Base-by-base conservation (phyloP, 2,113 vertebrate genomes). In the Ia io region DNA sequence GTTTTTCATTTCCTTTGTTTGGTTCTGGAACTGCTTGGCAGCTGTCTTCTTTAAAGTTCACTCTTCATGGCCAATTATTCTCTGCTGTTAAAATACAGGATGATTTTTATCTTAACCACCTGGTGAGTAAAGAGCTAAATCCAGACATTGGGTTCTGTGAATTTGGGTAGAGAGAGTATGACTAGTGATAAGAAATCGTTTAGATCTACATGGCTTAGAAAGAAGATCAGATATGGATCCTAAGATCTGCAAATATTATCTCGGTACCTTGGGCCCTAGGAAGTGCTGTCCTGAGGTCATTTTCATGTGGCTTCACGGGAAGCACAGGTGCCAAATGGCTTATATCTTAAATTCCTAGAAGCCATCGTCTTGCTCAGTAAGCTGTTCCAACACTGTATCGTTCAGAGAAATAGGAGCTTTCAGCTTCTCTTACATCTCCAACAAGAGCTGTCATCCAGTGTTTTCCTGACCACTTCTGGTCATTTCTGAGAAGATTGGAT, bases 1-100 rank as follows among this genome's bases (percentile, higher is more conserved):
- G 17, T 53, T 95, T 96, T 86, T 94, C 82, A 70, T 97, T 96
- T 95, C 40, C 71, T 97, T 95, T 90, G 59, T 96, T 98, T 96
- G 91, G 84, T 53, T 96, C 5, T 92, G 16, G 94, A 51, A 17
- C 49, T 30, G 44, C 77, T 79, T 88, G 88, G 59, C 53, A 61
- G 47, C 80, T 22, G 61, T 42, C 37, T 88, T 49, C 61, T 71
- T 92, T n/a, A 51, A 28, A 51, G 40, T 83, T 88, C 37, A 4
- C 23, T 63, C 40, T 80, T 42, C 53, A 9, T 0, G 51, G 37
- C 74, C 53, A 17, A 0, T 73, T 77, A 17, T 53, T 86, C 56
- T 91, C 37, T 90, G 35, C 53, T 88, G 7, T 86, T 95, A 82
- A 82, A 84, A 74, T 67, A 25, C 2, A 77, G 76, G 25, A 10